These are phyloP conservation scores for Cheiracanthium punctorium DNA, from an alignment of 2,888 invertebrate species.

Conservation along the genomic window DNA sequence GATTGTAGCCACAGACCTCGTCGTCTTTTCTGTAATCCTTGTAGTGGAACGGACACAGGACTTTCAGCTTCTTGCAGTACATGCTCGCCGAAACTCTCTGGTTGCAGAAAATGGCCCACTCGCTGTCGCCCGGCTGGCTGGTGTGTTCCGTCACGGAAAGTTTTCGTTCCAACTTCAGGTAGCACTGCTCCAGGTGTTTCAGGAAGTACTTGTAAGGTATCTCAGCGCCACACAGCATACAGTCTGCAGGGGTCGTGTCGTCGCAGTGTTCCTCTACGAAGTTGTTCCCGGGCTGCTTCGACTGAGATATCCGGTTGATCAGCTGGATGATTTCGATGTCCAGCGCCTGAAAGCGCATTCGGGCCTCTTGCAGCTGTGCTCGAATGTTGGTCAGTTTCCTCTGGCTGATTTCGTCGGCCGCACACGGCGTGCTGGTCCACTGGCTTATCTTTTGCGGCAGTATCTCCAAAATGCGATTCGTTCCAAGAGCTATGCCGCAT, in stretches of 20 bases:
- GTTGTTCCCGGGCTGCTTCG: background rate
- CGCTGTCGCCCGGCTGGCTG: constrained; percentile 4
- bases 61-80: constrained; percentile 31
- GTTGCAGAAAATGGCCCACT: constrained; percentile 55
- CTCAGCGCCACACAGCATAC: constrained; percentile 43
- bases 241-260: background rate
- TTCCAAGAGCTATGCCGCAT: constrained; percentile 30
- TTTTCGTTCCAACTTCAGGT: constrained; percentile 21
- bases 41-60: constrained; percentile 34
- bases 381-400: constrained; percentile 24
- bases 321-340: constrained; percentile 25
- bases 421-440: constrained; percentile 10
- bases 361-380: background rate
- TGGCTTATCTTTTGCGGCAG: constrained; percentile 31
- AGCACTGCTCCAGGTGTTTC: constrained; percentile 37
- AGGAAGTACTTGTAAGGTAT: background rate
- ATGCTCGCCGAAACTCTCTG: constrained; percentile 18
- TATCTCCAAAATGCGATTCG: constrained; percentile 33
- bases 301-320: background rate
- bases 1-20: constrained; percentile 24
- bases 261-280: background rate
- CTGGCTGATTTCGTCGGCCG: constrained; percentile 32
- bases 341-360: background rate
- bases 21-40: background rate
- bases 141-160: background rate